Conservation (phyloP, 2,797 vertebrate species). For the Danio tinwini region DNA sequence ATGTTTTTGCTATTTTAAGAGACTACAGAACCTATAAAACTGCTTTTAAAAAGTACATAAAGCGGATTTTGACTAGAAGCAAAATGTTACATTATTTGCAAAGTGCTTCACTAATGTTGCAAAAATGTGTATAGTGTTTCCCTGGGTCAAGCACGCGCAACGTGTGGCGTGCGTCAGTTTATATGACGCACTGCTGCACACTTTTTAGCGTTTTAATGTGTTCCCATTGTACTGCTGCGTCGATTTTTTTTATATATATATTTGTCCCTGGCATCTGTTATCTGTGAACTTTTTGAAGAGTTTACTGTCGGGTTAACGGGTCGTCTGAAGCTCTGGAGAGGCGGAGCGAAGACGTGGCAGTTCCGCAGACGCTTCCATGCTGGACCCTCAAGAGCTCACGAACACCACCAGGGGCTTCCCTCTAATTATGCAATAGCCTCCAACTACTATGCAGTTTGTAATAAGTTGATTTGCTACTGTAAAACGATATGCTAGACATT, state of each 20-base stretch:
- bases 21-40: too few relatives aligned
- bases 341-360: constrained; percentile 83
- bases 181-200: neutral
- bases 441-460: neutral
- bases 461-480: neutral
- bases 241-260: neutral
- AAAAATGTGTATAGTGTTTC: neutral
- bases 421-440: neutral
- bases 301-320: neutral
- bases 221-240: neutral
- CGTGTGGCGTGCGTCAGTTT: neutral
- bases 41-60: neutral
- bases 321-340: constrained; percentile 52
- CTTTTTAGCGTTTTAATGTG: neutral
- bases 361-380: constrained; percentile 62
- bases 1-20: neutral
- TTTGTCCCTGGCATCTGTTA: neutral
- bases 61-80: neutral
- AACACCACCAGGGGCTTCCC: constrained; percentile 28
- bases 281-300: neutral
- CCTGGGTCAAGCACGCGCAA: neutral
- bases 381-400: constrained; percentile 49
- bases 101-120: neutral
- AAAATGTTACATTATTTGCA: neutral
- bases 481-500: neutral